These are phyloP conservation scores for Drosophila quinaria DNA, from an alignment of 2,888 invertebrate genomes.

Conservation along the genomic window DNA sequence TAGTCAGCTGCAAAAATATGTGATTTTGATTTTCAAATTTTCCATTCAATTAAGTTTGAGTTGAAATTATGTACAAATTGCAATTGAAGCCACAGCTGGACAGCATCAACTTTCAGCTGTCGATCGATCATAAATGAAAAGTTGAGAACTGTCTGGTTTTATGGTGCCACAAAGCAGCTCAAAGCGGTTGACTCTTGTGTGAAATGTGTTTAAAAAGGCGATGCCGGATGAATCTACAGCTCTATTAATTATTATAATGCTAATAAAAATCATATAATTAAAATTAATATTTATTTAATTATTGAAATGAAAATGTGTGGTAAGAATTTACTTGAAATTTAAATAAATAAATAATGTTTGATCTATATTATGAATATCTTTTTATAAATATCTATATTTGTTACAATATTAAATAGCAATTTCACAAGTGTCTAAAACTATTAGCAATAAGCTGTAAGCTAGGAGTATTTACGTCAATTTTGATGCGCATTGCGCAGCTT, in stretches of 20 bases:
- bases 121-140: slow-evolving; percentile 59
- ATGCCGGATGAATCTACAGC: slow-evolving; percentile 26
- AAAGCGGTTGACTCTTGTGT: slow-evolving; percentile 65
- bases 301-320: background rate
- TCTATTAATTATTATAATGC: slow-evolving; percentile 7
- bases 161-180: slow-evolving; percentile 59
- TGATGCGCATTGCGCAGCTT: background rate
- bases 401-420: background rate
- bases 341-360: no score
- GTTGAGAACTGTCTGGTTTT: slow-evolving; percentile 65
- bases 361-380: slow-evolving; percentile 21
- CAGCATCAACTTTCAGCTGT: background rate
- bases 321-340: background rate
- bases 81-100: background rate
- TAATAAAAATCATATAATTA: slow-evolving; percentile 15
- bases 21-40: slow-evolving; percentile 60
- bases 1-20: slow-evolving; percentile 24
- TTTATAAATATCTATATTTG: background rate
- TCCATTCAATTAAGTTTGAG: slow-evolving; percentile 32
- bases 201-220: slow-evolving; percentile 27
- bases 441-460: background rate
- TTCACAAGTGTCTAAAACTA: background rate
- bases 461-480: slow-evolving; percentile 3
- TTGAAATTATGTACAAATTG: slow-evolving; percentile 1
- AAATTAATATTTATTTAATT: slow-evolving; percentile 6